phyloP scores from a whole-genome alignment of 53 echinoderm and acorn worm species.

The Temnopleurus reevesii region DNA sequence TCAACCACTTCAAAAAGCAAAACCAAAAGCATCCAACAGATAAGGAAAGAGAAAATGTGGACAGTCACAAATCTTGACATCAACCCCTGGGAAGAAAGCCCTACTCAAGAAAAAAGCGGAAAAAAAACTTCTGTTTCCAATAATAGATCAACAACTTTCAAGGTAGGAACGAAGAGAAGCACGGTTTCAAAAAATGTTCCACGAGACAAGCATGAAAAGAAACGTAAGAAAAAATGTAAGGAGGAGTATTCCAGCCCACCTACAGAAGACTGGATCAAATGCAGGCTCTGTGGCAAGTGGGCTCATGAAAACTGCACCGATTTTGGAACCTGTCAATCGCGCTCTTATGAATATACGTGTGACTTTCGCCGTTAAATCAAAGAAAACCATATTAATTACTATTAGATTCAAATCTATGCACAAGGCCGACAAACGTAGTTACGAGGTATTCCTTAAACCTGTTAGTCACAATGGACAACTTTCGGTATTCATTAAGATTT shows the following conservation, averaged over 20 bases:
- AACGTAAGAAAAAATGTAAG: conserved; percentile 21
- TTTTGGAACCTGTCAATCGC: neutral
- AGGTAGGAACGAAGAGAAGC: neutral
- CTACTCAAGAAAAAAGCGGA: neutral
- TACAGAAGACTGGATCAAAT: conserved; percentile 15
- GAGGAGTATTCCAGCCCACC: conserved; percentile 17
- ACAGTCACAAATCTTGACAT: conserved; percentile 12
- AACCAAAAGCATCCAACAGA: neutral
- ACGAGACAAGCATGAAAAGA: conserved; percentile 29
- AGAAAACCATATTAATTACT: neutral
- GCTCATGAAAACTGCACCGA: conserved; percentile 14
- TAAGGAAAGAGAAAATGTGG: neutral
- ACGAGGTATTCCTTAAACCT: no score
- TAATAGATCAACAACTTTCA: conserved; percentile 1
- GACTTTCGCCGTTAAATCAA: neutral
- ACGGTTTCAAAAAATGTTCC: conserved; percentile 2
- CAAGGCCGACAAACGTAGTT: no score
- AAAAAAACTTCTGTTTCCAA: neutral
- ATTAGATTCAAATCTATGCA: no score
- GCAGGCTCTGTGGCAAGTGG: conserved; percentile 40
- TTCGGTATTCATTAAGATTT: no score
- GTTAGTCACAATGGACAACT: no score
- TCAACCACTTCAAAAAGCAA: neutral
- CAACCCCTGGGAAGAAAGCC: neutral
- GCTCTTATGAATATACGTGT: neutral